Conservation (phyloP, 2,797 vertebrate genomes). For the Lacerta agilis region DNA sequence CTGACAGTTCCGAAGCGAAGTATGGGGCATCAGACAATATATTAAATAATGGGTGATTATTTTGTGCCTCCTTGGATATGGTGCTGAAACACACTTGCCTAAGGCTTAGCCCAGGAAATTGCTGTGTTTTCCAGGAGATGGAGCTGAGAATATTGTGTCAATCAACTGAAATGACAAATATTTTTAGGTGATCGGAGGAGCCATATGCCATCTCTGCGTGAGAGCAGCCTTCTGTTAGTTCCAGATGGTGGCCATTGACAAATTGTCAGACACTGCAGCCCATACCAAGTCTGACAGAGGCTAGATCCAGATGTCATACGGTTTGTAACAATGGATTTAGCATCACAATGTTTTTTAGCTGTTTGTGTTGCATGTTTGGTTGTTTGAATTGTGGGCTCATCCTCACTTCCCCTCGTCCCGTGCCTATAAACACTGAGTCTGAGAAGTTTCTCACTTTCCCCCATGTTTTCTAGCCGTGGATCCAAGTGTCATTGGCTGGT, state of each 20-base stretch:
- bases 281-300: not conserved
- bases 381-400: not conserved
- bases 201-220: not conserved
- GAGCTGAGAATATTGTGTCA: not conserved
- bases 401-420: too few species aligned
- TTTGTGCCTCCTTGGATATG: constrained; percentile 40
- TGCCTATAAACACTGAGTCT: too few species aligned
- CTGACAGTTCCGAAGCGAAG: constrained; percentile 30
- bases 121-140: not conserved
- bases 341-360: not conserved
- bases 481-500: too few species aligned
- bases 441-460: too few species aligned
- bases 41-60: constrained; percentile 48
- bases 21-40: constrained; percentile 43
- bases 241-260: not conserved
- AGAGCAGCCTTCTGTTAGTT: not conserved
- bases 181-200: not conserved
- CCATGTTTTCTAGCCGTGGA: too few species aligned
- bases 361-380: not conserved
- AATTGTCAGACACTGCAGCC: not conserved
- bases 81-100: not conserved
- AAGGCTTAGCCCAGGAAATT: constrained; percentile 36
- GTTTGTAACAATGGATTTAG: not conserved
- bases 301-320: not conserved
- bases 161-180: not conserved